Evolutionary conservation across 2,797 vertebrate species (phyloP).

Genomic region (Sorex maritimensis): DNA sequence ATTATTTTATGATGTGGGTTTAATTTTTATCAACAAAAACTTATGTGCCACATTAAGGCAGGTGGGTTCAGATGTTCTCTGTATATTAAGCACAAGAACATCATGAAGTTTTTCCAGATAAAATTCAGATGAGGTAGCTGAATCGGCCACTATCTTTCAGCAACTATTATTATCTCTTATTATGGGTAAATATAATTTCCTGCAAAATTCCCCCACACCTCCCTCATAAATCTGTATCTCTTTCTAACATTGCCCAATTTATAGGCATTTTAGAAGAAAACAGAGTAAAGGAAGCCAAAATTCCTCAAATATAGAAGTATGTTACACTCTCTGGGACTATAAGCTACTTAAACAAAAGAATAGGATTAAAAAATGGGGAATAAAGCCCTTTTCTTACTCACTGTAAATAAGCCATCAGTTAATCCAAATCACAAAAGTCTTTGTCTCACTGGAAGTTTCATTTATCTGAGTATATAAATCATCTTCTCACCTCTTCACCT

Average conservation of each 20-base stretch:
- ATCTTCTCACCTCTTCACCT: background rate
- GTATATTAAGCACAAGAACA: constrained; percentile 1
- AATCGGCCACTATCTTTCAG: background rate
- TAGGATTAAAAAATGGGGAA: background rate
- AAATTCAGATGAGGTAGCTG: background rate
- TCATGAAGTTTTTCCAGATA: background rate
- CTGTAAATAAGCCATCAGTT: constrained; percentile 9
- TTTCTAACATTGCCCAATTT: background rate
- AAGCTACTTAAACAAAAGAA: constrained; percentile 52
- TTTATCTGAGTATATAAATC: constrained; percentile 30
- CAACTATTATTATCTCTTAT: background rate
- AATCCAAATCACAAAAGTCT: constrained; percentile 27
- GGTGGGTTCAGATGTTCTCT: background rate
- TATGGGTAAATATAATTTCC: background rate
- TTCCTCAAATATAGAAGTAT: background rate
- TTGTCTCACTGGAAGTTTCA: background rate
- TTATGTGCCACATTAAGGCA: background rate
- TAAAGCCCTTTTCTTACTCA: constrained; percentile 50
- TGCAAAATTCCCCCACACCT: background rate
- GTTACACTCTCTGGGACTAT: background rate
- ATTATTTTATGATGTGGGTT: constrained; percentile 4
- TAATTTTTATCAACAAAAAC: constrained; percentile 41
- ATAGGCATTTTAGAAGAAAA: background rate
- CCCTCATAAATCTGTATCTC: background rate
- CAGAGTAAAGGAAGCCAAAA: background rate